Conservation (phyloP, 2,113 vertebrate genomes). For the Noturus placidus region DNA sequence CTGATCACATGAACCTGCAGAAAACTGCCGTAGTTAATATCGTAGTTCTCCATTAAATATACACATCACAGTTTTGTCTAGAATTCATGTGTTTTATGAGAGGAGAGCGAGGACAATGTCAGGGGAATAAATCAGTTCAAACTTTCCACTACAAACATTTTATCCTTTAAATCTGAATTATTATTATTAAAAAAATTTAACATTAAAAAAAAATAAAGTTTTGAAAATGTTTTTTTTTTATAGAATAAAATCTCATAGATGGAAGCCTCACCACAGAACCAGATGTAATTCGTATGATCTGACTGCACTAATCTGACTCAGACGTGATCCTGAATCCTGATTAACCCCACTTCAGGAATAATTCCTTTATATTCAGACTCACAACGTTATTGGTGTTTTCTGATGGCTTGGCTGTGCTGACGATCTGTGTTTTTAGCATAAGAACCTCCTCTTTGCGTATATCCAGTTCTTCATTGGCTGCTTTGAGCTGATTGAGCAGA, state of each 20-base stretch:
- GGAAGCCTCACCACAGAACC: neutral
- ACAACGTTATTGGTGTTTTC: slow-evolving; percentile 63
- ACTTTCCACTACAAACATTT: neutral
- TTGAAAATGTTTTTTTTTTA: neutral
- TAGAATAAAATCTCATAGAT: neutral
- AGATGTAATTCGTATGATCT: neutral
- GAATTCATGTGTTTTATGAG: neutral
- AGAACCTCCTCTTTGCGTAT: slow-evolving; percentile 95
- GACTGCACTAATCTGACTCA: neutral
- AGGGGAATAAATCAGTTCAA: neutral
- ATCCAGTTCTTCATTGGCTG: slow-evolving; percentile 88
- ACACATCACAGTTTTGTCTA: neutral
- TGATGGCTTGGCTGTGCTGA: slow-evolving; percentile 75
- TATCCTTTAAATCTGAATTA: neutral
- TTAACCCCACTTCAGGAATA: neutral
- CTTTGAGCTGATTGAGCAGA: slow-evolving; percentile 84
- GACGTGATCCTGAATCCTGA: neutral
- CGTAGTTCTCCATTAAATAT: neutral
- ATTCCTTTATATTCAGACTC: slow-evolving; percentile 45
- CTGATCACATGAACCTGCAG: neutral
- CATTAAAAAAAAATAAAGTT: too few relatives aligned
- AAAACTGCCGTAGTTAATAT: neutral
- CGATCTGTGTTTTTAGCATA: slow-evolving; percentile 85
- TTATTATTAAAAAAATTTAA: neutral
- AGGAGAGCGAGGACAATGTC: neutral